These are phyloP conservation scores for Pseudanteris insignis DNA, from an alignment of 2,888 invertebrate genomes.

Conservation along the genomic window DNA sequence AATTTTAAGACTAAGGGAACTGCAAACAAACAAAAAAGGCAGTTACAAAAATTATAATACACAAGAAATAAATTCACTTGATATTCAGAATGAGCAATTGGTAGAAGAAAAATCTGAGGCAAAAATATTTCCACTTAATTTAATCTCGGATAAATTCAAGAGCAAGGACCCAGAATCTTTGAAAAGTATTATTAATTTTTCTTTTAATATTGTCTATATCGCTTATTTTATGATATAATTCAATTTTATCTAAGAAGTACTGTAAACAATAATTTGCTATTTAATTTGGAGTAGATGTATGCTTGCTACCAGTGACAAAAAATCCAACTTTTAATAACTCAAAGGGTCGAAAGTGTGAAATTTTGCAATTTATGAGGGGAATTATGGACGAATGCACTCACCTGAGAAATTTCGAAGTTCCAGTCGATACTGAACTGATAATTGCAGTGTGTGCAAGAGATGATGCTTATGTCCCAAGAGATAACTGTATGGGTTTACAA, in stretches of 20 bases:
- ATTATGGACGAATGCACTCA: slow-evolving; percentile 99
- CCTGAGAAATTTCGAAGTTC: slow-evolving; percentile 88
- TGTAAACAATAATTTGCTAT: not conserved
- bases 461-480: slow-evolving; percentile 91
- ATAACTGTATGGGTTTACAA: slow-evolving; percentile 81
- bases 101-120: slow-evolving; percentile 60
- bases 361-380: slow-evolving; percentile 93
- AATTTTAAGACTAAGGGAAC: slow-evolving; percentile 65
- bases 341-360: slow-evolving; percentile 81
- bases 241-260: not conserved
- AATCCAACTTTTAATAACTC: slow-evolving; percentile 54
- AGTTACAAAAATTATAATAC: slow-evolving; percentile 49
- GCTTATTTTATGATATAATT: not conserved
- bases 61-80: slow-evolving; percentile 41
- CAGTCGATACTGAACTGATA: slow-evolving; percentile 87
- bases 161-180: slow-evolving; percentile 51
- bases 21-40: slow-evolving; percentile 59
- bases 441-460: slow-evolving; percentile 90
- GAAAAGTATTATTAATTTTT: too few relatives aligned
- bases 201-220: not conserved
- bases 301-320: slow-evolving; percentile 59
- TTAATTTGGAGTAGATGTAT: slow-evolving; percentile 53
- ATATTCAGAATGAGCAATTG: slow-evolving; percentile 38
- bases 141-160: slow-evolving; percentile 59
- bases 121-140: slow-evolving; percentile 58